Conservation (phyloP, 2,797 vertebrate genomes). For the Pogonophryne albipinna region DNA sequence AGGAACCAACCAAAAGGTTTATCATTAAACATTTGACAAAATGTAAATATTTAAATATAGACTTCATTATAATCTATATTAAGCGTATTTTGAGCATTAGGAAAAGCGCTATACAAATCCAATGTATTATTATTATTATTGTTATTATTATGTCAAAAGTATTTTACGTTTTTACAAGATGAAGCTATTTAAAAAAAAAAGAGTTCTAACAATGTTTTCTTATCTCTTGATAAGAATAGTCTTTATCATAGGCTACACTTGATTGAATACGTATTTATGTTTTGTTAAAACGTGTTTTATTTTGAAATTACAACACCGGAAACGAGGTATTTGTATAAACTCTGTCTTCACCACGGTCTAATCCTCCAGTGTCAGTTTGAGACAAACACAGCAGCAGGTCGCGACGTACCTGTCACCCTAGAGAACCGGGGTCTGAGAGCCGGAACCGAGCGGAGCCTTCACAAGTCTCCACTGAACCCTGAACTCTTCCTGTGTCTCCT, state of each 20-base stretch:
- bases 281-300: constrained; percentile 27
- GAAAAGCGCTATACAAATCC: no score
- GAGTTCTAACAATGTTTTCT: neutral
- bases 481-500: neutral
- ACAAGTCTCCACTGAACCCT: neutral
- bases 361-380: constrained; percentile 52
- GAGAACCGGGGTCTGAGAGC: neutral
- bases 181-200: neutral
- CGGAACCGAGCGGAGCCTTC: neutral
- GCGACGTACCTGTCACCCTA: constrained; percentile 60
- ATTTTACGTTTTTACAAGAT: neutral
- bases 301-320: constrained; percentile 24
- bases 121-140: no score
- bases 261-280: neutral
- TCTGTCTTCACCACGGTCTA: constrained; percentile 3
- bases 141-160: no score
- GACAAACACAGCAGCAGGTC: constrained; percentile 51
- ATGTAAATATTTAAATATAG: neutral
- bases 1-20: neutral
- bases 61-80: no score
- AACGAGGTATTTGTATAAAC: accelerated
- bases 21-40: neutral
- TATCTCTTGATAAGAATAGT: no score
- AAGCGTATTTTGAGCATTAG: no score
- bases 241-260: neutral